Conservation (phyloP, 2,113 vertebrate species). For the Gymnobelideus leadbeateri region DNA sequence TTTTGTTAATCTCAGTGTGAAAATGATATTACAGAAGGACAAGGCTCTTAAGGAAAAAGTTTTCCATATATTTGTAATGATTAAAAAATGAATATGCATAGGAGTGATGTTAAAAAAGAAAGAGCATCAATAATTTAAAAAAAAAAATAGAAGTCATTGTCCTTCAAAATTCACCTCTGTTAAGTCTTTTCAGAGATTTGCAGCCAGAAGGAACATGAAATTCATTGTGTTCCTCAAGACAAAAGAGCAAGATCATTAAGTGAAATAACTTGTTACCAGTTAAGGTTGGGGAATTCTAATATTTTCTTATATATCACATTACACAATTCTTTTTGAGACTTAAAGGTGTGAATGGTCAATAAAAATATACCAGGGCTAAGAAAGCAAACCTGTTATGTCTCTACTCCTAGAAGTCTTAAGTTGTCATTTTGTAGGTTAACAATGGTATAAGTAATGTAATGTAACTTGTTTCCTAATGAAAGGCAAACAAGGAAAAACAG, state of each 20-base stretch:
- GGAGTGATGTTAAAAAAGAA: too few species aligned
- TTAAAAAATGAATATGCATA: too few species aligned
- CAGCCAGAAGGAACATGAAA: not conserved
- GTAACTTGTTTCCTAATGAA: not conserved
- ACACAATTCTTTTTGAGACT: not conserved
- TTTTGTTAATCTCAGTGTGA: not conserved
- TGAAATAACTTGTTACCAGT: constrained; percentile 9
- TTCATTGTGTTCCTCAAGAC: not conserved
- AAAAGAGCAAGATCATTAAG: not conserved
- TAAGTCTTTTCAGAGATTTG: not conserved
- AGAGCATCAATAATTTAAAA: too few species aligned
- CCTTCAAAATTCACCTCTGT: too few species aligned
- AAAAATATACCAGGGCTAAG: not conserved
- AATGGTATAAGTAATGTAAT: not conserved
- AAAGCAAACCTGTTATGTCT: not conserved
- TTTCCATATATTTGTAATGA: too few species aligned
- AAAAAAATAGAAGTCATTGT: too few species aligned
- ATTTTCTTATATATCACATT: not conserved
- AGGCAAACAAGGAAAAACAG: not conserved
- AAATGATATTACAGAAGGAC: too few species aligned
- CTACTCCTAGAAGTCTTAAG: not conserved
- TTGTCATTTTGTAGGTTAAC: not conserved
- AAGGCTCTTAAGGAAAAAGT: too few species aligned
- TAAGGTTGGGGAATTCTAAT: constrained; percentile 2
- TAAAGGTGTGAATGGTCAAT: not conserved